Base-by-base conservation (phyloP, 1,140 invertebrate species). In the Pseudoatta argentina region DNA sequence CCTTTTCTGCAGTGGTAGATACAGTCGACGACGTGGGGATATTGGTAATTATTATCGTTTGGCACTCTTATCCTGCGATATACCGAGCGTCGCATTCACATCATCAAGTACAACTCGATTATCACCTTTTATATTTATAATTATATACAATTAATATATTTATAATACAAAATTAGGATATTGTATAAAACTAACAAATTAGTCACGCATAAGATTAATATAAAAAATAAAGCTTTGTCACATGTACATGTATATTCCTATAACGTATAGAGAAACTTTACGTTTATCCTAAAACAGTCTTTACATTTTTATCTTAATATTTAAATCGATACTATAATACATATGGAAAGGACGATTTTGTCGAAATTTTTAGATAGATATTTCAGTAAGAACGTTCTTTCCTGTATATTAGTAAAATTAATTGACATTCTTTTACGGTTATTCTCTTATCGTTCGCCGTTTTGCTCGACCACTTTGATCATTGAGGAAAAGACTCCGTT, bases 401-500 rank as follows among this genome's bases (percentile, higher is more conserved):
- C 39, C 2, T 12, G 18, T 27, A 14, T 48, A 63, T 75, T 18
- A 34, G 34, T 72, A 4, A 21, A 82, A 10, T 59, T 39, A 59
- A 72, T 82, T 72, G 77, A 55, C 21, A 12, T 39, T 30, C 4
- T 12, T n/a, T 64, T 48, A 34, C 57, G 7, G 3, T 72, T 75
- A 21, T 24, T 24, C 10, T 66, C 34, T 64, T 16, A 39, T 87
- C 24, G 14, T 55, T 82, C 44, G 8, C 34, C 67, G 12, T 57
- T 87, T 48, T 86, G 85, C 79, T 88, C 91, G 88, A 93, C 91
- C 91, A 57, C 89, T 89, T 66, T 94, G 18, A 96, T 71, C 90
- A 96, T 95, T 2, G 93, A 89, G 3, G 95, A 92, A 78, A 96
- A 96, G 53, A 95, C 92, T 53, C 96, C 96, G 82, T 92, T 93